These are phyloP conservation scores for Upupa epops DNA, from an alignment of 2,113 vertebrate genomes.

Conservation along the genomic window DNA sequence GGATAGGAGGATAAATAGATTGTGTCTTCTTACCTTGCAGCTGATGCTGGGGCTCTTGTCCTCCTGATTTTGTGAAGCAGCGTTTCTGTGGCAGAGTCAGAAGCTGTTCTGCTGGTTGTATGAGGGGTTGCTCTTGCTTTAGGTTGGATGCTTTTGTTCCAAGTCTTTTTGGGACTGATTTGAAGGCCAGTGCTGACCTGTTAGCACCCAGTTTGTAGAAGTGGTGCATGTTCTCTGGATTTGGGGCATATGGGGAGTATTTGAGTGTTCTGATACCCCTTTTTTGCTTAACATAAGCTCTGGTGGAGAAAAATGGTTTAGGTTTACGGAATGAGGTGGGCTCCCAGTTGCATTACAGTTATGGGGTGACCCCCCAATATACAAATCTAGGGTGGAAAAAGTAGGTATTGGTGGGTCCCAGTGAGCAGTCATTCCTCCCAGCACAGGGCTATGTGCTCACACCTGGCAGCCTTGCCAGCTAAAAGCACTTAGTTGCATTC, in stretches of 20 bases:
- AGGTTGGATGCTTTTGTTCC: not conserved
- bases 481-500: too few relatives aligned
- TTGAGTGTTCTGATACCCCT: not conserved
- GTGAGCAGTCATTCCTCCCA: not conserved
- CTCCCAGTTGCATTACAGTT: not conserved
- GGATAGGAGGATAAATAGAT: not conserved
- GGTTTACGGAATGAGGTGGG: not conserved
- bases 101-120: not conserved
- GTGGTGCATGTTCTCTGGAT: not conserved
- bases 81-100: not conserved
- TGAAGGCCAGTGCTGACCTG: not conserved
- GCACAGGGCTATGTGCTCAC: not conserved
- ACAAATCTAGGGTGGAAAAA: not conserved
- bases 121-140: not conserved
- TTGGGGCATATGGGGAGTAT: not conserved
- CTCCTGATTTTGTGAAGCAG: not conserved
- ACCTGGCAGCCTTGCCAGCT: not conserved
- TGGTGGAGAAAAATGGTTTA: not conserved
- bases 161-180: not conserved
- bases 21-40: not conserved
- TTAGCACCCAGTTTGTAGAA: not conserved
- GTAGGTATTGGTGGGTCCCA: not conserved
- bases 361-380: not conserved
- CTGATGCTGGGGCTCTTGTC: not conserved
- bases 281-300: not conserved